Conservation (phyloP, 2,113 vertebrate genomes). For the Trochalopteron elliotii region DNA sequence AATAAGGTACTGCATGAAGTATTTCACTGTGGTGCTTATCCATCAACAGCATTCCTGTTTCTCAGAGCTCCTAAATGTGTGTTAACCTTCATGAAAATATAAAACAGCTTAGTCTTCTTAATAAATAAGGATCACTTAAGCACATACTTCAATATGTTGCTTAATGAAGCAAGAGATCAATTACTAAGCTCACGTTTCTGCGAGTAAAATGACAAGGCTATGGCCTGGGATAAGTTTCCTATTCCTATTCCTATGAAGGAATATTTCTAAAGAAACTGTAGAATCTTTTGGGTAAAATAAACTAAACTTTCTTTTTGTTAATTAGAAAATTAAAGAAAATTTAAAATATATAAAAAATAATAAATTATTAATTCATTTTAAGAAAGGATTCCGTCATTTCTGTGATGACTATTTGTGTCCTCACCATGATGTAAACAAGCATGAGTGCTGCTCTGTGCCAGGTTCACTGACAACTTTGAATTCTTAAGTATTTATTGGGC, state of each 20-base stretch:
- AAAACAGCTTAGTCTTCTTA: not conserved
- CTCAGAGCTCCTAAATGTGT: not conserved
- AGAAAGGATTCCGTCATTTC: not conserved
- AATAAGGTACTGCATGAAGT: not conserved
- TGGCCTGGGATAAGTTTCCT: not conserved
- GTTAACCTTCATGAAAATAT: not conserved
- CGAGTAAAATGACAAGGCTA: not conserved
- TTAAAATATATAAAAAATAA: not conserved
- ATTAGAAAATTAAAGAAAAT: not conserved
- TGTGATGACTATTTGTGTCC: not conserved
- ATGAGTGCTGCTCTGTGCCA: not conserved
- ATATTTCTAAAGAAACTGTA: not conserved
- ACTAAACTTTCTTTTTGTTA: not conserved
- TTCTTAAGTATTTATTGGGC: not conserved
- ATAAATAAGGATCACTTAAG: not conserved
- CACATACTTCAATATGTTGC: not conserved
- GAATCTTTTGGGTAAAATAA: not conserved
- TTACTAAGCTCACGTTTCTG: not conserved
- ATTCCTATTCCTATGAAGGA: not conserved
- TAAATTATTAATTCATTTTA: rapidly evolving
- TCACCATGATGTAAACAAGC: not conserved
- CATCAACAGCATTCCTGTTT: not conserved
- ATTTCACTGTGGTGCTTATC: rapidly evolving
- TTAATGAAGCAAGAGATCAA: not conserved
- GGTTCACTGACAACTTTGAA: not conserved